These are phyloP conservation scores for Falco punctatus DNA, from an alignment of 2,113 vertebrate genomes.

Conservation along the genomic window DNA sequence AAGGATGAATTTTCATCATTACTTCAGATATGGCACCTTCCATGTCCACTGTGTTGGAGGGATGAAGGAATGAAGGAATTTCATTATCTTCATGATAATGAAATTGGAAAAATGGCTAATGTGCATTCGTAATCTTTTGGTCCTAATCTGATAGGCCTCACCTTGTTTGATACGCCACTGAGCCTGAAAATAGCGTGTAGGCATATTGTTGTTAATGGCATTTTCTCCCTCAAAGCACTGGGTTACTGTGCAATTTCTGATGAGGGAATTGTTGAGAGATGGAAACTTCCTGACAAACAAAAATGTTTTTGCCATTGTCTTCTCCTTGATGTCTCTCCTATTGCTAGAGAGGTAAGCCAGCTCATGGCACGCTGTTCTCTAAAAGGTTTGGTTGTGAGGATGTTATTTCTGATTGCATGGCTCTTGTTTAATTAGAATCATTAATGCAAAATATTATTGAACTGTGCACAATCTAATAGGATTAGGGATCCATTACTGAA, in stretches of 20 bases:
- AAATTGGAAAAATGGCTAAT: slow-evolving; percentile 51
- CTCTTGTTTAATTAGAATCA: background rate
- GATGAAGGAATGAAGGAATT: slow-evolving; percentile 46
- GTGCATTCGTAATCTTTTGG: slow-evolving; percentile 67
- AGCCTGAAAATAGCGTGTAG: slow-evolving; percentile 75
- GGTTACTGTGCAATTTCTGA: slow-evolving; percentile 75
- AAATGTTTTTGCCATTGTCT: slow-evolving; percentile 41
- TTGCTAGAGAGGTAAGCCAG: slow-evolving; percentile 45
- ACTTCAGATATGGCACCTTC: slow-evolving; percentile 71
- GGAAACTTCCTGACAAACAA: slow-evolving; percentile 63
- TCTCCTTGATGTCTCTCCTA: slow-evolving; percentile 48
- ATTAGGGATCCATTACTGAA: background rate
- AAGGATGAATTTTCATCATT: slow-evolving; percentile 8
- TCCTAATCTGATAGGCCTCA: slow-evolving; percentile 64
- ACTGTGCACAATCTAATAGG: background rate
- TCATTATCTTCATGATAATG: slow-evolving; percentile 75
- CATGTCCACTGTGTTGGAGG: slow-evolving; percentile 69
- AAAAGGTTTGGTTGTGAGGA: background rate
- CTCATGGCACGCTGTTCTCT: background rate
- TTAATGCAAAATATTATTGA: background rate
- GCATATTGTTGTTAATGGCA: slow-evolving; percentile 66
- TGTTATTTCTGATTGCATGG: background rate
- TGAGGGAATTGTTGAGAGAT: slow-evolving; percentile 75
- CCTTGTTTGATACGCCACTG: slow-evolving; percentile 73
- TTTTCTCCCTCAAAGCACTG: slow-evolving; percentile 73